Evolutionary conservation across 2,797 vertebrate species (phyloP).

Genomic region (Phoxinus dragarum): DNA sequence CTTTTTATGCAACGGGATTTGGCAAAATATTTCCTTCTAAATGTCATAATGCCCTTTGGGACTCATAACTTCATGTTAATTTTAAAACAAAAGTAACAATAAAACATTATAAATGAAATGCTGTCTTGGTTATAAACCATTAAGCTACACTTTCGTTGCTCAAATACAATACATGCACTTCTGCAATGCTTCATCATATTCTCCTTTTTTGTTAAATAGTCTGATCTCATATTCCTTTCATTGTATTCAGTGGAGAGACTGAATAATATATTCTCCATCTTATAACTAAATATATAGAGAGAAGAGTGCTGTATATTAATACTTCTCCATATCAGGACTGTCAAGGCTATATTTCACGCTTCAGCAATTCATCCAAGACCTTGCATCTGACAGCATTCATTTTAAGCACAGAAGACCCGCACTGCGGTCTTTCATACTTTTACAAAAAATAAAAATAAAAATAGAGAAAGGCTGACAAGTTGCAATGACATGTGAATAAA

Average conservation of each 20-base stretch:
- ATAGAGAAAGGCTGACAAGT: conserved; percentile 2
- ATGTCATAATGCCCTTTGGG: conserved; percentile 19
- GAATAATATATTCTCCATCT: conserved; percentile 9
- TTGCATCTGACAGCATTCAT: conserved; percentile 27
- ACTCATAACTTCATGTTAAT: background rate
- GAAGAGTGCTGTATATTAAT: conserved; percentile 33
- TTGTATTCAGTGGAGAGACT: conserved; percentile 26
- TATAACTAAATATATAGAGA: conserved; percentile 44
- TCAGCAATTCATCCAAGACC: conserved; percentile 31
- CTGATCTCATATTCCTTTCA: conserved; percentile 30
- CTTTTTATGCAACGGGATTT: background rate
- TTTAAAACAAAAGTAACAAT: background rate
- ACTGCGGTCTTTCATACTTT: conserved; percentile 28
- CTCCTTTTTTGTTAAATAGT: conserved; percentile 16
- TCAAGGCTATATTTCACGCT: conserved; percentile 44
- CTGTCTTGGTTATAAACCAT: background rate
- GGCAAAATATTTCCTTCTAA: background rate
- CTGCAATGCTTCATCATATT: conserved; percentile 10
- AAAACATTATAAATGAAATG: background rate
- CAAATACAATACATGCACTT: background rate
- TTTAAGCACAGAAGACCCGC: conserved; percentile 32
- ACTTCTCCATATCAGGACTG: conserved; percentile 21
- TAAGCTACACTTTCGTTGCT: background rate
- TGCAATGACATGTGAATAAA: background rate
- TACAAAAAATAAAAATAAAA: background rate